Conservation (phyloP, 2,113 vertebrate species). For the Hyla sarda region DNA sequence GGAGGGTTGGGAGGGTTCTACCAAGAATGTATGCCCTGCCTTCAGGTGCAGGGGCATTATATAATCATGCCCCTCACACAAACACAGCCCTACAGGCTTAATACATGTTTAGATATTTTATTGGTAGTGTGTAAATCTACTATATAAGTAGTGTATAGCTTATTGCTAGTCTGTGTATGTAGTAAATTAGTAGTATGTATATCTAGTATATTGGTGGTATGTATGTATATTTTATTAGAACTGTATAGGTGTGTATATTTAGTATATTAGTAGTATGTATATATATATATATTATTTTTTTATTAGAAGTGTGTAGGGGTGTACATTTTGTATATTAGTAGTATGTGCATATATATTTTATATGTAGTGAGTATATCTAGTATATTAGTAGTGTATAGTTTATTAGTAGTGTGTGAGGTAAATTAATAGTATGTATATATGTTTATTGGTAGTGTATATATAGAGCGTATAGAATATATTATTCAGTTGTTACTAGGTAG, state of each 20-base stretch:
- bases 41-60: no score
- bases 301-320: neutral
- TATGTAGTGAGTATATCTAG: neutral
- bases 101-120: no score
- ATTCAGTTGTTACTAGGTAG: neutral
- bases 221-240: neutral
- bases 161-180: neutral
- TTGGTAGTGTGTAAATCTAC: neutral
- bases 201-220: neutral
- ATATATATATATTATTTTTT: neutral
- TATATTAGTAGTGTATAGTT: neutral
- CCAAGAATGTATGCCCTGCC: no score
- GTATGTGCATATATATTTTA: neutral
- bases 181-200: neutral
- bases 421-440: neutral
- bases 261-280: neutral
- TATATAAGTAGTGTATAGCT: neutral
- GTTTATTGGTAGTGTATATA: neutral
- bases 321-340: neutral
- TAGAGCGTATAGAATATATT: no score
- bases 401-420: neutral
- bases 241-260: neutral
- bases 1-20: no score
- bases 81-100: no score
- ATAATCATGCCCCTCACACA: no score